Evolutionary conservation across 2,888 invertebrate genomes (phyloP), one percentile per base, ranked within the genome.

Genomic region (Sarcophaga variegata): DNA sequence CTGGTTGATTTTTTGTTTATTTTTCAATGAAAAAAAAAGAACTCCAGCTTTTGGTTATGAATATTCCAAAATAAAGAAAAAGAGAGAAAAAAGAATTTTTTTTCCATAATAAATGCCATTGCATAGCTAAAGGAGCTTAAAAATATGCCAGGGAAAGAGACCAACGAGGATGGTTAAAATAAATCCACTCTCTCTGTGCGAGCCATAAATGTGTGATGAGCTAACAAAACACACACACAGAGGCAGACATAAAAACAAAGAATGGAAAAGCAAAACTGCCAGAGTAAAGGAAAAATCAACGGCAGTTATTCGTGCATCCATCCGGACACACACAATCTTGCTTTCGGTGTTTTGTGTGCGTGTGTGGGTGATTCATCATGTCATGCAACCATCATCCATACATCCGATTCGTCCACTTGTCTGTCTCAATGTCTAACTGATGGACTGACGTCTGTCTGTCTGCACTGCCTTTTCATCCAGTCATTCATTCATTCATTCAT

Each of bases 41-140:
- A 22, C 10, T 45, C 63, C 49, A 59, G 66, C 76, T 63, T 81
- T 74, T 71, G 71, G 80, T 80, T 86, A 80, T 83, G 83, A 83
- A 77, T 82, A 75, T 70, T 67, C 45, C 47, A 0, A 17, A 45
- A 25, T 66, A 71, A 27, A 45, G 59, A 63, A 20, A 49, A 60
- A 37, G 37, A 37, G 37, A 37, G 37, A 37, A 27, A 27, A 27
- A 49, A 49, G 0, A 1, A 54, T 0, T 14, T 54, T 17, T 54
- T 54, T 54, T 14, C 54, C 14, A 54, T 17, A 54, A 54, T 54
- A 54, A 17, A 54, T 54, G 17, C 54, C 8, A 54, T 54, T 54
- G 54, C 54, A 54, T 54, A 17, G 14, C 54, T 5, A 54, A 54
- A 54, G 54, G 54, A 54, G 54, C 54, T 54, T 54, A 54, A 54